Conservation (phyloP, 2,797 vertebrate genomes). For the Gorsachius magnificus region DNA sequence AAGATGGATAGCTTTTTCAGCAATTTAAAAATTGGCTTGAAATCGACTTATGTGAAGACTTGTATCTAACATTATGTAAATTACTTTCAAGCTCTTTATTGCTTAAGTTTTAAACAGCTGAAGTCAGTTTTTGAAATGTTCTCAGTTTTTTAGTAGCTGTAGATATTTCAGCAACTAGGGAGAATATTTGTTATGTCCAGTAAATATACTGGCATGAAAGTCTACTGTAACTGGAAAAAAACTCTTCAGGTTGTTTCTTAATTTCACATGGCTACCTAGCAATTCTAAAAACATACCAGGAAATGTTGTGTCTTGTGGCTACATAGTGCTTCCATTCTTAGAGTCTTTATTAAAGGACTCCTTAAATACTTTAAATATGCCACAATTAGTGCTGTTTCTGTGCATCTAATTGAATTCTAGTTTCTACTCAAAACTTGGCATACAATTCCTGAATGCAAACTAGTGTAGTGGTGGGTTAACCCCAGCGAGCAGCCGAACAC, state of each 20-base stretch:
- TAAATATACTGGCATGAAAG: not conserved
- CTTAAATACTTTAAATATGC: not conserved
- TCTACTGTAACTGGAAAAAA: not conserved
- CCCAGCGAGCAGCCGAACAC: rapidly evolving
- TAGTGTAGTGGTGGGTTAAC: not conserved
- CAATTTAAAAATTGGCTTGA: not conserved
- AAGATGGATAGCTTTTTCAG: not conserved
- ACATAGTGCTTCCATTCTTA: not conserved
- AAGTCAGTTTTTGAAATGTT: not conserved
- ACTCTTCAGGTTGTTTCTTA: not conserved
- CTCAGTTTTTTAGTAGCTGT: not conserved
- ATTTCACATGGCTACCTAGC: not conserved
- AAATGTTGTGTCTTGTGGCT: not conserved
- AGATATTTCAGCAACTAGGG: not conserved
- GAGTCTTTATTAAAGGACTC: not conserved
- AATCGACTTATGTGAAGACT: not conserved
- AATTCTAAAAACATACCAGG: not conserved
- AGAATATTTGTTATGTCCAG: not conserved
- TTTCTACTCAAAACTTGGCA: not conserved
- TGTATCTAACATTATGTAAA: not conserved
- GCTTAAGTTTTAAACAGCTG: not conserved
- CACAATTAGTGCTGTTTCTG: not conserved
- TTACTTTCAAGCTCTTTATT: not conserved
- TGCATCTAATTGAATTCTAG: not conserved
- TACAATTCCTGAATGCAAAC: not conserved